Percentiles rank a stretch among this genome's conserved stretches.
phyloP scores from a whole-genome alignment of 30 jellyfish, hydroid and myxozoan genomes.

The Aurelia coerulea region DNA sequence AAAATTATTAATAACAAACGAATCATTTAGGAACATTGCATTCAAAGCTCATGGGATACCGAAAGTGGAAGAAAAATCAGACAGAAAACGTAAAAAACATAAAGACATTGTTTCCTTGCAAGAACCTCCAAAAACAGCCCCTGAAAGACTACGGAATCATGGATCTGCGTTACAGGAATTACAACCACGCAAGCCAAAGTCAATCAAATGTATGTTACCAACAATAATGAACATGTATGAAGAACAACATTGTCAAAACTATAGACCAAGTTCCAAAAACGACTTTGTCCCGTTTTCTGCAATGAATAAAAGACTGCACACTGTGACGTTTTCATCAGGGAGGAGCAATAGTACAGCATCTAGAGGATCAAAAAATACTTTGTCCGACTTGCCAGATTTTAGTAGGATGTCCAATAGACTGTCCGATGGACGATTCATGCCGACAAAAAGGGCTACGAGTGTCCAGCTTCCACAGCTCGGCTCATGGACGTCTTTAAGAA shows the following conservation, averaged over 20 bases:
- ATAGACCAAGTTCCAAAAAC: conserved; percentile 69
- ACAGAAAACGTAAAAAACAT: not conserved
- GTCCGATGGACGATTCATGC: conserved; percentile 6
- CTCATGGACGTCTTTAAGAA: conserved; percentile 57
- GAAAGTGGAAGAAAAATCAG: conserved; percentile 17
- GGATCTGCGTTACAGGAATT: not conserved
- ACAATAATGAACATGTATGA: conserved; percentile 70
- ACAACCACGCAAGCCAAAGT: conserved; percentile 5
- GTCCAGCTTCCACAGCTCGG: conserved; percentile 63
- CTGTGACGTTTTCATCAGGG: conserved; percentile 12
- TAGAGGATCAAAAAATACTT: conserved; percentile 6
- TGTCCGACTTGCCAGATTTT: conserved; percentile 55
- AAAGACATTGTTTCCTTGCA: not conserved
- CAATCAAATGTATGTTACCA: conserved; percentile 71
- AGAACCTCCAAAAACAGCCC: conserved; percentile 37
- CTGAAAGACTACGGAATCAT: not conserved
- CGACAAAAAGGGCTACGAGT: conserved; percentile 51
- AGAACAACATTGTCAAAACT: conserved; percentile 53
- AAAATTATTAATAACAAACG: conserved; percentile 45
- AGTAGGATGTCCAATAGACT: conserved; percentile 17
- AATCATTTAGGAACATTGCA: conserved; percentile 57
- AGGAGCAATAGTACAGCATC: conserved; percentile 17
- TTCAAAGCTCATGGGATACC: conserved; percentile 3
- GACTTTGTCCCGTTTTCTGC: conserved; percentile 50
- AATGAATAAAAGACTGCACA: conserved; percentile 14